Conservation (phyloP, 2,888 invertebrate species). For the Lithophane semibrunnea region DNA sequence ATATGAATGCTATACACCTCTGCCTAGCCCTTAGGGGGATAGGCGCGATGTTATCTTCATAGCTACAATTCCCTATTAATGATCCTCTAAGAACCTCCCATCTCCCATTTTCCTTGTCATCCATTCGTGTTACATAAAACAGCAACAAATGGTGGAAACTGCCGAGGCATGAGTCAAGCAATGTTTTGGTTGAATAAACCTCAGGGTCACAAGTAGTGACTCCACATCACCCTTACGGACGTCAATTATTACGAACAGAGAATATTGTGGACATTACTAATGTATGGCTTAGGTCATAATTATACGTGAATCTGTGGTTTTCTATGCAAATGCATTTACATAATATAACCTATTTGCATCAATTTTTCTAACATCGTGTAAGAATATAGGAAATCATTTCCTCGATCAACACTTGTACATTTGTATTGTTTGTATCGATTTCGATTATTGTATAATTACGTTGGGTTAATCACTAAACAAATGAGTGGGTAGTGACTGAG, state of each 20-base stretch:
- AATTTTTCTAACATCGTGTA: conserved; percentile 26
- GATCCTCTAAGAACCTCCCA: background rate
- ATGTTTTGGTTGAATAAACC: conserved; percentile 68
- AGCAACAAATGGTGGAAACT: conserved; percentile 51
- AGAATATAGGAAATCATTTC: conserved; percentile 49
- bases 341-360: conserved; percentile 26
- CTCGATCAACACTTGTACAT: conserved; percentile 13
- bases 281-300: conserved; percentile 54
- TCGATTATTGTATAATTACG: conserved; percentile 31
- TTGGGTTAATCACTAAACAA: conserved; percentile 40
- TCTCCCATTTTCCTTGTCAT: conserved; percentile 44
- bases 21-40: too few species aligned
- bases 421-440: conserved; percentile 15
- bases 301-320: conserved; percentile 50
- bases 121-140: conserved; percentile 34
- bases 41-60: background rate
- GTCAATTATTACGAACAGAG: conserved; percentile 57
- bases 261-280: conserved; percentile 57
- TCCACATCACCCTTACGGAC: conserved; percentile 56
- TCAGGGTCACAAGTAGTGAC: conserved; percentile 60
- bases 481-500: conserved; percentile 4
- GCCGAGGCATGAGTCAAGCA: conserved; percentile 61
- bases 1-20: background rate
- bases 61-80: background rate
- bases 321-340: conserved; percentile 38